phyloP scores from a whole-genome alignment of 2,797 vertebrate genomes.

The Aldrovandia affinis region DNA sequence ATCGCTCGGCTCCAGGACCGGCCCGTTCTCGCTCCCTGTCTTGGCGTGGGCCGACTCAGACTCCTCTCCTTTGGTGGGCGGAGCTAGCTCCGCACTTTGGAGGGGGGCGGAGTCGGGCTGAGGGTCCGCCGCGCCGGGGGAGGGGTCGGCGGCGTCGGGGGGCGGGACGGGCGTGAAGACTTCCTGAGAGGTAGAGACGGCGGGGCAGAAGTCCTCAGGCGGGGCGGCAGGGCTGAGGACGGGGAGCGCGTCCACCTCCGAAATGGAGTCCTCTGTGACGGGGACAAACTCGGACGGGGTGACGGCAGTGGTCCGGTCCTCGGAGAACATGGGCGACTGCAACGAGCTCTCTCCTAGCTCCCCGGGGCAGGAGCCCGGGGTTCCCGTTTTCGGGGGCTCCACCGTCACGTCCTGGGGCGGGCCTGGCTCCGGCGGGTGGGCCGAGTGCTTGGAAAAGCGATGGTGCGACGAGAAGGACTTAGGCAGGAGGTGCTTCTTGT shows the following conservation, averaged over 20 bases:
- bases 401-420: slow-evolving; percentile 67
- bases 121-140: slow-evolving; percentile 44
- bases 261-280: slow-evolving; percentile 91
- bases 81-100: slow-evolving; percentile 68
- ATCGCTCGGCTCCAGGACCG: slow-evolving; percentile 59
- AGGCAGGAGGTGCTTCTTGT: slow-evolving; percentile 88
- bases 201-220: slow-evolving; percentile 68
- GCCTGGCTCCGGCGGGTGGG: slow-evolving; percentile 67
- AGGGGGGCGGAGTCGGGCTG: slow-evolving; percentile 56
- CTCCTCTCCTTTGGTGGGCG: slow-evolving; percentile 57
- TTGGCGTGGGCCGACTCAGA: slow-evolving; percentile 21
- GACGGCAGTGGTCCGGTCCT: slow-evolving; percentile 89
- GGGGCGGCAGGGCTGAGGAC: slow-evolving; percentile 72
- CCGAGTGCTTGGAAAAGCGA: slow-evolving; percentile 80
- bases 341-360: slow-evolving; percentile 83
- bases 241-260: slow-evolving; percentile 85
- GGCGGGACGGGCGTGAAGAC: slow-evolving; percentile 71
- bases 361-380: slow-evolving; percentile 77
- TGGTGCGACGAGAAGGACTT: slow-evolving; percentile 94
- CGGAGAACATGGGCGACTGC: slow-evolving; percentile 88
- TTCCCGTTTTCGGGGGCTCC: slow-evolving; percentile 65
- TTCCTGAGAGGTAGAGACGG: slow-evolving; percentile 80
- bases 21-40: slow-evolving; percentile 62
- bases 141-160: slow-evolving; percentile 64
- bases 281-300: slow-evolving; percentile 92